Percentiles rank a stretch among this genome's conserved stretches.
Conservation (phyloP, 2,113 vertebrate species). For the Phalacrocorax brasilianus region DNA sequence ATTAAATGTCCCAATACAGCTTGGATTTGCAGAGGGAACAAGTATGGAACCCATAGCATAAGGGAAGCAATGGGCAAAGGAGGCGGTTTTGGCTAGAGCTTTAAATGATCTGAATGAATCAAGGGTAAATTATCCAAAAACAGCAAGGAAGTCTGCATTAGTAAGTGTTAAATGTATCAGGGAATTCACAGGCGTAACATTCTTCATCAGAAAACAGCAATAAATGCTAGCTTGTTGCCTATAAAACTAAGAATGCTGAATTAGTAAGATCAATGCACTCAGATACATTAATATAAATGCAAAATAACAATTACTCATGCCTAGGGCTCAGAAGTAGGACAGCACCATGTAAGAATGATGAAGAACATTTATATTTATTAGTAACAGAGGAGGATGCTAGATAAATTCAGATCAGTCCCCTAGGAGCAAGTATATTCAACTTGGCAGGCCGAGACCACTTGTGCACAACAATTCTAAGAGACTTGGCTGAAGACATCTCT, state of each 20-base stretch:
- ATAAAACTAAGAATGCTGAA: conserved; percentile 1
- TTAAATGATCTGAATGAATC: neutral
- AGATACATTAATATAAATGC: neutral
- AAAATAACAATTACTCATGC: neutral
- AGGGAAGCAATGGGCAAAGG: neutral
- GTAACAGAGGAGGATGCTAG: conserved; percentile 28
- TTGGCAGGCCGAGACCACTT: conserved; percentile 19
- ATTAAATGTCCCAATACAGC: neutral
- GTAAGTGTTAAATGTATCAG: neutral
- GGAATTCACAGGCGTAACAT: neutral
- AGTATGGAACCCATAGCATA: neutral
- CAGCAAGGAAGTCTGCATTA: neutral
- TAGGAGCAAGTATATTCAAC: conserved; percentile 18
- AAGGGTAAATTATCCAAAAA: neutral
- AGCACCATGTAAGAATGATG: neutral
- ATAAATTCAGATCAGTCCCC: conserved; percentile 28
- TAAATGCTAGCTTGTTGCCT: neutral
- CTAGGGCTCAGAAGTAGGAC: conserved; percentile 15
- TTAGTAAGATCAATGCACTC: neutral
- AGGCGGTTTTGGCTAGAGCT: neutral
- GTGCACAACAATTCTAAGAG: neutral
- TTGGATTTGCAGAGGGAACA: neutral
- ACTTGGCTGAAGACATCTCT: conserved; percentile 36
- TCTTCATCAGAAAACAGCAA: neutral
- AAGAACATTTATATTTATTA: conserved; percentile 38